These are phyloP conservation scores for Cardinalis cardinalis DNA, from an alignment of 2,113 vertebrate species.

Conservation along the genomic window DNA sequence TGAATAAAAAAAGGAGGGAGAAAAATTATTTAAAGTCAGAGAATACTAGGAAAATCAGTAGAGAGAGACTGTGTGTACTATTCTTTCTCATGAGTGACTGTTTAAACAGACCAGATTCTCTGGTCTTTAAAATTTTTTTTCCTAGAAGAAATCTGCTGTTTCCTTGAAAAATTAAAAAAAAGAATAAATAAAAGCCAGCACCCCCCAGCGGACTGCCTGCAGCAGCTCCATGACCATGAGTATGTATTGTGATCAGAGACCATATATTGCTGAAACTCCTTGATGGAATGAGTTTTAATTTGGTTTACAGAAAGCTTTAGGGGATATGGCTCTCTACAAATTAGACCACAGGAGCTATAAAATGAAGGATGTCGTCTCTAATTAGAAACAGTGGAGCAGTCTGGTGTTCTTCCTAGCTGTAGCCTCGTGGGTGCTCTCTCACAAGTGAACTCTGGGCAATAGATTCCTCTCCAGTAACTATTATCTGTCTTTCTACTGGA, in stretches of 20 bases:
- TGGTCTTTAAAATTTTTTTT: conserved; percentile 12
- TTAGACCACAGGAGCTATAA: conserved; percentile 63
- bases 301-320: conserved; percentile 64
- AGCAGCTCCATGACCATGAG: conserved; percentile 2
- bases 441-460: conserved; percentile 5
- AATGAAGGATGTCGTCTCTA: conserved; percentile 64
- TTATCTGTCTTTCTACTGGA: not conserved
- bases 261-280: conserved; percentile 36
- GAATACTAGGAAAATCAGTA: not conserved
- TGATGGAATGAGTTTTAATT: conserved; percentile 66
- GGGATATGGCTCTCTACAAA: conserved; percentile 55
- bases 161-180: not conserved
- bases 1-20: not conserved
- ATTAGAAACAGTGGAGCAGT: conserved; percentile 57
- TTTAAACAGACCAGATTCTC: conserved; percentile 29
- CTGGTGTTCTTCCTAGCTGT: conserved; percentile 39
- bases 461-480: not conserved
- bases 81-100: conserved; percentile 3
- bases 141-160: conserved; percentile 27
- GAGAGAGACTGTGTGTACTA: not conserved
- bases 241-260: conserved; percentile 30
- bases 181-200: not conserved
- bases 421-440: conserved; percentile 12
- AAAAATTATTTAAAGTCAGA: conserved; percentile 10
- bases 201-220: not conserved